These are phyloP conservation scores for Delphinus delphis DNA, from an alignment of 2,113 vertebrate species.

Conservation along the genomic window DNA sequence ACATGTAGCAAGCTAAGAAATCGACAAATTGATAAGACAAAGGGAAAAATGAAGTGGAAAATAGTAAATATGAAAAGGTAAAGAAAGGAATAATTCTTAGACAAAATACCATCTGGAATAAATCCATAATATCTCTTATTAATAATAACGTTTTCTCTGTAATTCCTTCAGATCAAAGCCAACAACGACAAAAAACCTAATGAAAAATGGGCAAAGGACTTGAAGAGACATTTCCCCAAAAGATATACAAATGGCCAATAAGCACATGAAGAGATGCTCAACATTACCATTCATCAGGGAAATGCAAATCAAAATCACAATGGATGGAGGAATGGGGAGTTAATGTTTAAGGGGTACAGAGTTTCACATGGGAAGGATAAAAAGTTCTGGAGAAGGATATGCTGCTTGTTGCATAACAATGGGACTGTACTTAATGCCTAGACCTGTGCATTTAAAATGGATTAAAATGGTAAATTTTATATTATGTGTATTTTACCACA, in stretches of 20 bases:
- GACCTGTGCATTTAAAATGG: background rate
- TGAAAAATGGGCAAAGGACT: background rate
- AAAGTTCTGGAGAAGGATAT: background rate
- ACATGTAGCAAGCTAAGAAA: background rate
- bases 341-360: background rate
- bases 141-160: background rate
- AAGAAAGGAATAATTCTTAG: background rate
- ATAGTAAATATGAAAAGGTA: background rate
- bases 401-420: background rate
- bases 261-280: background rate
- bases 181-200: background rate
- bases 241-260: background rate
- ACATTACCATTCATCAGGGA: background rate
- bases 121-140: background rate
- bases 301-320: background rate
- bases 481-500: background rate
- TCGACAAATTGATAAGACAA: background rate
- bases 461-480: background rate
- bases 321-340: background rate
- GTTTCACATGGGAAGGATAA: background rate
- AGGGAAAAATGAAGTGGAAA: background rate
- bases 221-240: background rate
- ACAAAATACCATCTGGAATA: background rate
- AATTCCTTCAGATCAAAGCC: background rate
- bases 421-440: background rate